Evolutionary conservation across 2,113 vertebrate genomes (phyloP), one percentile per base, ranked within the genome.

Genomic region (Cyanoliseus patagonus): DNA sequence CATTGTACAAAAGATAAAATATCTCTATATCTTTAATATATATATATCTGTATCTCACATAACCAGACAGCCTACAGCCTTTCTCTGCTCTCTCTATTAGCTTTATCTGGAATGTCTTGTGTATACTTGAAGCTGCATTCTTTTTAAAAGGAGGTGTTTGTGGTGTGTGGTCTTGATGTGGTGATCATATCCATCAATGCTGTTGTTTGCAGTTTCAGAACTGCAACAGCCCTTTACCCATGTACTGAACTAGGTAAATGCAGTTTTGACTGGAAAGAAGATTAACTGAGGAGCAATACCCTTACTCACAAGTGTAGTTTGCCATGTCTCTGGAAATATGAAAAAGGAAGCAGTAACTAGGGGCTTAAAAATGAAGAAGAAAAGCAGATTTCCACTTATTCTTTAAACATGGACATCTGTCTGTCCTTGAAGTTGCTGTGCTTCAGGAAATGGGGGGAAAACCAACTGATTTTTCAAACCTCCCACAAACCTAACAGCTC

Each of bases 131-230:
- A 94, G 35, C 35, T 39, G 14, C 13, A 3, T 28, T 64, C 9
- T 59, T 89, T 88, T 78, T 49, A 6, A 44, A 74, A 78, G 39
- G 14, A 69, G 16, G 78, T 12, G 46, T 42, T 7, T 66, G 64
- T 90, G 78, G 14, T 25, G 3, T 51, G 46, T 27, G 35, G n/a
- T 33, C 39, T 68, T 68, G 69, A 47, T 42, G 52, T 28, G 59
- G 31, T 2, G 3, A 57, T 73, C 0, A 0, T 27, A 20, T 37
- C 22, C 28, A 67, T 31, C 31, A 3, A 0, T 68, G 84, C 11
- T 55, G 57, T 1, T 46, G 46, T 59, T 70, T 20, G 46, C 47
- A 44, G 31, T 72, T 87, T 77, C 52, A 68, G 42, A 87, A 59
- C 37, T 37, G 25, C 25, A 37, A 9, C 19, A 64, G 27, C 33